Evolutionary conservation across 2,888 invertebrate genomes (phyloP), one percentile per base, ranked within the genome.

Genomic region (Calliopum simillimum): DNA sequence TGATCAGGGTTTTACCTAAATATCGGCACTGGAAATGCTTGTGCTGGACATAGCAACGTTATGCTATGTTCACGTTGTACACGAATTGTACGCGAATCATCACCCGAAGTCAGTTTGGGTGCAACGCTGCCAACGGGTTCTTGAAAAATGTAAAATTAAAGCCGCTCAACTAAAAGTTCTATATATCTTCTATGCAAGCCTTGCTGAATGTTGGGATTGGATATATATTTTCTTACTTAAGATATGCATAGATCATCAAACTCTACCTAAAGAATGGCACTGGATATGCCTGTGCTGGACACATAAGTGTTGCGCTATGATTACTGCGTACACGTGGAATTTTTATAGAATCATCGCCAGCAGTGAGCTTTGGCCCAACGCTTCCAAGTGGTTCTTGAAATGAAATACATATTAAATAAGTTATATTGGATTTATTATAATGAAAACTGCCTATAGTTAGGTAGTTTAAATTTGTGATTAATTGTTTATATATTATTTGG

Each of bases 211-310:
- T 79, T 79, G 81, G 78, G 74, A 53, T 62, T 64, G 70, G 21
- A 13, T 44, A 21, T 46, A 3, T 44, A 1, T 33, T 46, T 14
- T 44, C 41, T 62, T 53, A 33, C 33, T 33, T 33, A n/a, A n/a
- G n/a, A n/a, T n/a, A 6, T 33, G 33, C 8, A 33, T 8, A 33
- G 33, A 4, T 1, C 5, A 33, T 33, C 64, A 58, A n/a, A n/a
- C n/a, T n/a, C 76, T 83, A 93, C 92, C 92, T 91, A 89, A 90
- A 91, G 78, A 89, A 85, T 79, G 93, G 93, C 80, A 92, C 90
- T 68, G 93, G 93, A 87, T 90, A 93, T 19, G 91, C 92, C 86
- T 93, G 93, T 33, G 93, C 92, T 70, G 92, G 92, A 85, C 93
- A 93, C 81, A 92, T 86, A 73, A 93, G 84, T 44, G 91, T 90